Evolutionary conservation across 2,113 vertebrate species (phyloP), one percentile per base, ranked within the genome.

Genomic region (Theristicus caerulescens): DNA sequence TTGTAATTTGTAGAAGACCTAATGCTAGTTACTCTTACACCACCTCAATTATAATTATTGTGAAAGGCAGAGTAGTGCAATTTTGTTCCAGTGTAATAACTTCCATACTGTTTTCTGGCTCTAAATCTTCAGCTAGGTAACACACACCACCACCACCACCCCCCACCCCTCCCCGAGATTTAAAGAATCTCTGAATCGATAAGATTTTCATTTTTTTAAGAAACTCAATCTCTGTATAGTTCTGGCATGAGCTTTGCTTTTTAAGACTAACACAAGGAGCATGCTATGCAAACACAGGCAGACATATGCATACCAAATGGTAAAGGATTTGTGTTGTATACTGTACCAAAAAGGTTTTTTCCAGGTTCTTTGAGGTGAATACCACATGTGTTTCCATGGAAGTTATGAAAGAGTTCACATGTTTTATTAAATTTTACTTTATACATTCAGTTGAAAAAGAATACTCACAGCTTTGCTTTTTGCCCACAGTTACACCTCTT

Each of bases 51-150:
- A 38, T 36, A 61, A 62, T 90, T 92, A 78, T 81, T 78, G n/a
- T 80, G 69, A 59, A 87, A 74, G 67, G 13, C n/a, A 87, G 46
- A 57, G 21, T 54, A 94, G 11, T 70, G 12, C 21, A 51, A 76
- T 86, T 97, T 94, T 94, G 5, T 90, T 96, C 47, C 65, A 67
- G 9, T 76, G 42, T 93, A 86, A 82, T 91, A 83, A 86, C 90
- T 81, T 89, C 52, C 42, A 44, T 80, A 21, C 7, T 90, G 9
- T 20, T 96, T 97, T 96, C 57, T 89, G 42, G 6, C 57, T 95
- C 29, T 82, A 57, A 91, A 62, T 57, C 26, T 86, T 88, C 44
- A 89, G 16, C 15, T 66, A 54, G 11, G 8, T 42, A 42, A 40
- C 40, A 40, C 38, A 38, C 38, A n/a, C 40, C 40, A 9, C 40